Conservation (phyloP, 2,113 vertebrate species). For the Axis porcinus region DNA sequence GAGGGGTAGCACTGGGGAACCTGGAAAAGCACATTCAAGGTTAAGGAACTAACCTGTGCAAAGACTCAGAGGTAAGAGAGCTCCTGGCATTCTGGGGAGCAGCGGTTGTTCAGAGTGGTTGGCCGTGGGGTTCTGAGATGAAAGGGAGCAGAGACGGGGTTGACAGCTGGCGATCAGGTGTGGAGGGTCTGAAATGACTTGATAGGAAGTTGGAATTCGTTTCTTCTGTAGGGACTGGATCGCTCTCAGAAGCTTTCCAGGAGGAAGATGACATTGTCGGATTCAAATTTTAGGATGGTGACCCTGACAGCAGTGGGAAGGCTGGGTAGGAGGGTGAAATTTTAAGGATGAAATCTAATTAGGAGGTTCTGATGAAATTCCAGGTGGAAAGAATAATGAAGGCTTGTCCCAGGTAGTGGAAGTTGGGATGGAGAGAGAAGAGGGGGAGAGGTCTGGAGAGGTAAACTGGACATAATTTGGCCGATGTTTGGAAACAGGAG, state of each 20-base stretch:
- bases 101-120: rapidly evolving
- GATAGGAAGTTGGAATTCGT: neutral
- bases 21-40: neutral
- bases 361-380: neutral
- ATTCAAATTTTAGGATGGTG: neutral
- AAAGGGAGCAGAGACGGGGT: neutral
- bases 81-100: neutral
- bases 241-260: neutral
- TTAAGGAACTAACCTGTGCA: neutral
- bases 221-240: neutral
- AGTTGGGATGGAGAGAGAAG: neutral
- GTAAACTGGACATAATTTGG: neutral
- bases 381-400: neutral
- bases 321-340: neutral
- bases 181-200: neutral
- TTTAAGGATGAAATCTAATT: neutral
- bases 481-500: neutral
- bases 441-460: neutral
- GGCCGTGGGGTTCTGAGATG: neutral
- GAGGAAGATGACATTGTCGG: neutral
- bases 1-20: no score
- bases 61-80: neutral
- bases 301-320: neutral
- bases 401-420: neutral
- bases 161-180: neutral